These are phyloP conservation scores for Passer domesticus DNA, from an alignment of 2,113 vertebrate genomes.

Conservation along the genomic window DNA sequence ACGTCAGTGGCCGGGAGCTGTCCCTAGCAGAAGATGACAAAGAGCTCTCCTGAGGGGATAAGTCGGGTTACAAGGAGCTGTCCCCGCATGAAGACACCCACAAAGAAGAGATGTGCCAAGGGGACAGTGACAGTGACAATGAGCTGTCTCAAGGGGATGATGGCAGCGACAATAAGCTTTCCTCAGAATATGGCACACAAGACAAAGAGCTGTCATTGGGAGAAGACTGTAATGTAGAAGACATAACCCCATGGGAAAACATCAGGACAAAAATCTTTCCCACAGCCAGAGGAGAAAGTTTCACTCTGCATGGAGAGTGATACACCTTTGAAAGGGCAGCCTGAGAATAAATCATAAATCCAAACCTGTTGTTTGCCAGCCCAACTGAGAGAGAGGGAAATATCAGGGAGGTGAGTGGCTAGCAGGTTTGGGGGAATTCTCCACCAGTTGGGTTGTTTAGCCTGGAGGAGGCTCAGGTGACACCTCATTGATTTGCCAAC, in stretches of 20 bases:
- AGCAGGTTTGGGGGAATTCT: neutral
- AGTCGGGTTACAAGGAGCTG: neutral
- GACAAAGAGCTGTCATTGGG: too few species aligned
- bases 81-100: neutral
- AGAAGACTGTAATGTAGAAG: too few species aligned
- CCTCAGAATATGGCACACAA: too few species aligned
- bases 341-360: neutral
- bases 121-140: neutral
- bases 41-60: neutral
- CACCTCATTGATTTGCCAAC: neutral
- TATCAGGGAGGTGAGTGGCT: accelerated
- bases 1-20: neutral
- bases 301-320: neutral
- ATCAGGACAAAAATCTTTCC: too few species aligned
- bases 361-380: neutral
- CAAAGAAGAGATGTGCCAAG: neutral
- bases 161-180: too few species aligned
- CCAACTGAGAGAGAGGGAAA: accelerated
- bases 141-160: neutral
- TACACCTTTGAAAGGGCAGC: neutral
- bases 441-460: neutral
- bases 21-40: neutral
- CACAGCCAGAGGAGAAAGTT: too few species aligned
- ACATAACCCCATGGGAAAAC: too few species aligned
- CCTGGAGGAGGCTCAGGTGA: neutral